Evolutionary conservation across 2,113 vertebrate genomes (phyloP).

Genomic region (Nothobranchius furzeri): DNA sequence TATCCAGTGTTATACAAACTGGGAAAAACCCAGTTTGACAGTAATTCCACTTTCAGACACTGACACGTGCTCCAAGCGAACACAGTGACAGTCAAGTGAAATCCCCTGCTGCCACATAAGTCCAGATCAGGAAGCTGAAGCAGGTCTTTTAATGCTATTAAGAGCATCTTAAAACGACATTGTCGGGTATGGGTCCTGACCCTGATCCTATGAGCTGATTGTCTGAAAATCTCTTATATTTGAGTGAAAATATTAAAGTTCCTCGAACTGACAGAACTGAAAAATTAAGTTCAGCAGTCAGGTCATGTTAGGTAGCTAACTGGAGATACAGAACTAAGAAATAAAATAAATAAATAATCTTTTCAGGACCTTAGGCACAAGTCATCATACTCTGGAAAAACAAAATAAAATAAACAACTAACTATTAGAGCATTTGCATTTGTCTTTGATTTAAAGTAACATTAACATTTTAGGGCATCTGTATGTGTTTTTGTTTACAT

Average conservation of each 20-base stretch:
- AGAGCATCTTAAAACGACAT: slow-evolving; percentile 67
- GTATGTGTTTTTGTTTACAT: not conserved
- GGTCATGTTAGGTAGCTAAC: slow-evolving; percentile 28
- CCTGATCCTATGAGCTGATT: slow-evolving; percentile 55
- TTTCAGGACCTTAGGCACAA: not conserved
- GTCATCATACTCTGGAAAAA: slow-evolving; percentile 36
- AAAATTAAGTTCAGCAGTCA: slow-evolving; percentile 29
- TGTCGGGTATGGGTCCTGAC: slow-evolving; percentile 49
- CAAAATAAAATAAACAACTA: too few relatives aligned
- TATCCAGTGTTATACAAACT: slow-evolving; percentile 14
- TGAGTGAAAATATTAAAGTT: slow-evolving; percentile 23
- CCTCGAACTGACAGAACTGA: slow-evolving; percentile 13
- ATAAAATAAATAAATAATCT: not conserved
- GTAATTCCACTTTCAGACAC: slow-evolving; percentile 39
- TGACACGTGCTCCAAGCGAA: slow-evolving; percentile 26
- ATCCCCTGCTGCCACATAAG: slow-evolving; percentile 71
- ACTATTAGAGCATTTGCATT: slow-evolving; percentile 30
- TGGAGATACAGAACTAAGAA: slow-evolving; percentile 46
- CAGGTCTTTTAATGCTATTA: slow-evolving; percentile 72
- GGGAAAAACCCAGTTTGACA: slow-evolving; percentile 16
- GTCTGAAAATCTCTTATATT: slow-evolving; percentile 47
- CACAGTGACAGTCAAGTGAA: slow-evolving; percentile 51
- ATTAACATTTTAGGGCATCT: slow-evolving; percentile 33
- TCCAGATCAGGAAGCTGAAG: slow-evolving; percentile 69
- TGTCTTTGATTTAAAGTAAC: slow-evolving; percentile 49